phyloP scores from a whole-genome alignment of 1,140 invertebrate genomes.

The Diuraphis noxia region DNA sequence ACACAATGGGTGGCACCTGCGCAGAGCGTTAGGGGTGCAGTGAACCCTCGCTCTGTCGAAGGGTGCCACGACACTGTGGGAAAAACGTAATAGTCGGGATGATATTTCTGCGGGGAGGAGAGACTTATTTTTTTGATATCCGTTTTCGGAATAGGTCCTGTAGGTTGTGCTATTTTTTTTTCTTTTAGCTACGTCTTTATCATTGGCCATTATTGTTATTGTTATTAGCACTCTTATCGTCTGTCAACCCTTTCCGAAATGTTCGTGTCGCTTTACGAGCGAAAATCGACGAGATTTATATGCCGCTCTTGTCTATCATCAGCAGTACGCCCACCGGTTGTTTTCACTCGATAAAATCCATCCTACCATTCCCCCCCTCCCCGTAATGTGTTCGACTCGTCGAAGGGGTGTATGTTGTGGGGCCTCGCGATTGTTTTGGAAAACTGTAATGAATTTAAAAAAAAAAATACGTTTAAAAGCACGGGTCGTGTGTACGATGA shows the following conservation, averaged over 20 bases:
- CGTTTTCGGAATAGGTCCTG: not conserved
- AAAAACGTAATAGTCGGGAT: conserved; percentile 36
- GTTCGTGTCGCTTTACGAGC: not conserved
- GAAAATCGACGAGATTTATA: conserved; percentile 9
- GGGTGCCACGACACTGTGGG: conserved; percentile 37
- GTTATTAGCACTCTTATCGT: not conserved
- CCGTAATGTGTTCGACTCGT: not conserved
- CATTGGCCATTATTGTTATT: not conserved
- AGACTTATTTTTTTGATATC: not conserved
- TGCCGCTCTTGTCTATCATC: too few relatives aligned
- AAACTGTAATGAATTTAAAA: not conserved
- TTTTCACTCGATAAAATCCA: conserved; percentile 29
- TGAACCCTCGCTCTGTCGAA: conserved; percentile 27
- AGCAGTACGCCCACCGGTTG: conserved; percentile 9
- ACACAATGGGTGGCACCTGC: conserved; percentile 43
- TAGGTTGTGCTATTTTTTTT: not conserved
- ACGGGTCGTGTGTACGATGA: not conserved
- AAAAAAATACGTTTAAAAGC: not conserved
- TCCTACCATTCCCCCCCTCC: not conserved
- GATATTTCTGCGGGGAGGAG: not conserved
- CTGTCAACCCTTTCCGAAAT: conserved; percentile 18
- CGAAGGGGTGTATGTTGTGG: not conserved
- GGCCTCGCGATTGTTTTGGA: not conserved
- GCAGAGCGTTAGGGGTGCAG: conserved; percentile 29
- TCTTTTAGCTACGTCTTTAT: not conserved